phyloP scores from a whole-genome alignment of 2,888 invertebrate genomes.

The Diplazon laetatorius region DNA sequence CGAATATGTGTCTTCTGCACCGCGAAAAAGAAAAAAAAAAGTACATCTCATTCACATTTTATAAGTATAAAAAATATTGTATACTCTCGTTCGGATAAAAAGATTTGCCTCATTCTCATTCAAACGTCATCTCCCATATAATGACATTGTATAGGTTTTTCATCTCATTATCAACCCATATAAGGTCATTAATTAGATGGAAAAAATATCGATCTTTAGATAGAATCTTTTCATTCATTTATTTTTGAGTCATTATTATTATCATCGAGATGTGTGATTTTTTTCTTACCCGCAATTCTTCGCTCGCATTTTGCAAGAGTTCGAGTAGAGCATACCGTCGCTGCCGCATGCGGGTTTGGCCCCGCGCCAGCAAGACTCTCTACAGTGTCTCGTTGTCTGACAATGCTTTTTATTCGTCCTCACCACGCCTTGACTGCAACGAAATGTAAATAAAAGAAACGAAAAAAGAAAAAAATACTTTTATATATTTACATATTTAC shows the following conservation, averaged over 20 bases:
- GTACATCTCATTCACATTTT: too few species aligned
- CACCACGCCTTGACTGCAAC: constrained; percentile 91
- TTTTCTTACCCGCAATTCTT: constrained; percentile 94
- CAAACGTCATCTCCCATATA: too few species aligned
- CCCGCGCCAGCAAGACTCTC: constrained; percentile 95
- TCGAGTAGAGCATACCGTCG: constrained; percentile 94
- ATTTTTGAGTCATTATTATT: too few species aligned
- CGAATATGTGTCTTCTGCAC: constrained; percentile 95
- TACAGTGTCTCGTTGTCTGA: constrained; percentile 94
- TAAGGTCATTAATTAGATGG: too few species aligned
- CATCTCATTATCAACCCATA: too few species aligned
- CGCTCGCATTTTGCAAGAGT: constrained; percentile 95
- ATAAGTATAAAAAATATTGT: constrained; percentile 7
- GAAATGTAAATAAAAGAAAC: not conserved
- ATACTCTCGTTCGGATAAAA: constrained; percentile 22
- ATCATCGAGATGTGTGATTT: too few species aligned
- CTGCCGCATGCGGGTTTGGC: constrained; percentile 95
- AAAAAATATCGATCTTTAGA: too few species aligned
- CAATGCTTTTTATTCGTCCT: constrained; percentile 95
- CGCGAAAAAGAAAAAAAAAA: constrained; percentile 70
- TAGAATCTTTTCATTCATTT: not conserved
- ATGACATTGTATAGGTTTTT: too few species aligned
- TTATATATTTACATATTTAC: too few species aligned
- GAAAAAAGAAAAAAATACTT: too few species aligned
- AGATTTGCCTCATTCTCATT: too few species aligned